phyloP scores from a whole-genome alignment of 35 echinoderm and acorn worm genomes.

The Hemicentrotus pulcherrimus region DNA sequence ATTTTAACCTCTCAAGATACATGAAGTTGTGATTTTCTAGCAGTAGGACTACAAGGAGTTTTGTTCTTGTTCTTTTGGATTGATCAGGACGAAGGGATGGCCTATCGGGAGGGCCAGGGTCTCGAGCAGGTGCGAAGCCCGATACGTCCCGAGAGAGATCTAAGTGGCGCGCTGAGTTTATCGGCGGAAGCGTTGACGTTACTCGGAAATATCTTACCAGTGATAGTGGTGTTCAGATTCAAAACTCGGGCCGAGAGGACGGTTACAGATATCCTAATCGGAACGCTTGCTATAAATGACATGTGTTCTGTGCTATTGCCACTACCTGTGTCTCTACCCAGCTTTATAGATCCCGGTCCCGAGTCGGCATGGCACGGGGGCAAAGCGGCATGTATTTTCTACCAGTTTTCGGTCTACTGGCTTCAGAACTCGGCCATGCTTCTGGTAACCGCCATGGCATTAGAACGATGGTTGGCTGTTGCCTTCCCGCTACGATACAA shows the following conservation, averaged over 20 bases:
- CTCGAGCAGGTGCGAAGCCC: slow-evolving; percentile 70
- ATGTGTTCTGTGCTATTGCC: slow-evolving; percentile 83
- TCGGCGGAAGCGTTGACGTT: slow-evolving; percentile 76
- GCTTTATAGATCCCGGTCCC: slow-evolving; percentile 68
- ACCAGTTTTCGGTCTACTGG: slow-evolving; percentile 93
- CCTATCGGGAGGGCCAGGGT: slow-evolving; percentile 82
- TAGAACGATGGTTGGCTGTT: slow-evolving; percentile 80
- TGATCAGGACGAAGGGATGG: slow-evolving; percentile 41
- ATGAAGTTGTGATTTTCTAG: not conserved
- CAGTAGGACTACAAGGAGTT: not conserved
- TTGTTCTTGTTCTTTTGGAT: not conserved
- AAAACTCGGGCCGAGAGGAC: slow-evolving; percentile 72
- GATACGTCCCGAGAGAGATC: slow-evolving; percentile 74
- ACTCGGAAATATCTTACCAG: slow-evolving; percentile 79
- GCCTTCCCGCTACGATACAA: slow-evolving; percentile 82
- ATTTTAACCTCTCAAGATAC: not conserved
- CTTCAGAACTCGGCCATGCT: slow-evolving; percentile 81
- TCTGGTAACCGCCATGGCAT: slow-evolving; percentile 85
- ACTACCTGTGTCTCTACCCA: slow-evolving; percentile 87
- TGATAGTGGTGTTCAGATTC: slow-evolving; percentile 70
- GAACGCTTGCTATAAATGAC: slow-evolving; percentile 77
- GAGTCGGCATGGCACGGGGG: slow-evolving; percentile 76
- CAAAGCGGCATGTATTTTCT: slow-evolving; percentile 76
- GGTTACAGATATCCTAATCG: slow-evolving; percentile 81
- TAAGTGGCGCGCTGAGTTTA: slow-evolving; percentile 74